phyloP scores from a whole-genome alignment of 2,888 invertebrate genomes.

The Fragum whitleyi region DNA sequence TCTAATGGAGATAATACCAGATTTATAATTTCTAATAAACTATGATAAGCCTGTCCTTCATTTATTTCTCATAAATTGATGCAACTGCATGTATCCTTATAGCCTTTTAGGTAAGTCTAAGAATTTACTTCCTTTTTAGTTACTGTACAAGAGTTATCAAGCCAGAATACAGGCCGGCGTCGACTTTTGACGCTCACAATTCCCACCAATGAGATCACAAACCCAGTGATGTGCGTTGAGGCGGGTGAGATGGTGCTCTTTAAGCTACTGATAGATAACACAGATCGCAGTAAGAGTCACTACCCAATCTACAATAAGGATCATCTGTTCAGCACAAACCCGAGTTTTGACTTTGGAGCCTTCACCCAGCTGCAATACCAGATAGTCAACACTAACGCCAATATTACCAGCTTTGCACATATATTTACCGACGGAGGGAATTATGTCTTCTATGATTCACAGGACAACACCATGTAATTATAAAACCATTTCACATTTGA shows the following conservation, averaged over 20 bases:
- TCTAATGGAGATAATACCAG: too few relatives aligned
- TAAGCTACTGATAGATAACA: slow-evolving; percentile 77
- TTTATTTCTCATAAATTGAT: too few relatives aligned
- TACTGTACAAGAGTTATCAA: slow-evolving; percentile 50
- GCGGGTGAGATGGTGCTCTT: slow-evolving; percentile 81
- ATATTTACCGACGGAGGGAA: slow-evolving; percentile 82
- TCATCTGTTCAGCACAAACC: slow-evolving; percentile 82
- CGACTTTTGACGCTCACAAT: slow-evolving; percentile 73
- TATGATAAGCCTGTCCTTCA: too few relatives aligned
- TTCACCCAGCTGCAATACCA: slow-evolving; percentile 79
- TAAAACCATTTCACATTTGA: neutral
- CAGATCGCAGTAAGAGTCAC: slow-evolving; percentile 77
- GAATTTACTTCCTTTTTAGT: slow-evolving; percentile 36
- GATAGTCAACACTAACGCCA: slow-evolving; percentile 81
- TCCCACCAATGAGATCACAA: slow-evolving; percentile 77
- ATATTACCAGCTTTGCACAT: slow-evolving; percentile 80
- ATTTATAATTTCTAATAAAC: too few relatives aligned
- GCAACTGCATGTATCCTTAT: too few relatives aligned
- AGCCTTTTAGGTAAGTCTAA: too few relatives aligned
- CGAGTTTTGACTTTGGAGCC: slow-evolving; percentile 83
- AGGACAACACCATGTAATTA: slow-evolving; percentile 73
- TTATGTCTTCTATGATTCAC: slow-evolving; percentile 82
- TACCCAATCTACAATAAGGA: slow-evolving; percentile 83
- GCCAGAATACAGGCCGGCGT: slow-evolving; percentile 62
- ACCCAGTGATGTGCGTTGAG: slow-evolving; percentile 82